Conservation (phyloP, 2,888 invertebrate genomes). For the Margaritifera margaritifera region DNA sequence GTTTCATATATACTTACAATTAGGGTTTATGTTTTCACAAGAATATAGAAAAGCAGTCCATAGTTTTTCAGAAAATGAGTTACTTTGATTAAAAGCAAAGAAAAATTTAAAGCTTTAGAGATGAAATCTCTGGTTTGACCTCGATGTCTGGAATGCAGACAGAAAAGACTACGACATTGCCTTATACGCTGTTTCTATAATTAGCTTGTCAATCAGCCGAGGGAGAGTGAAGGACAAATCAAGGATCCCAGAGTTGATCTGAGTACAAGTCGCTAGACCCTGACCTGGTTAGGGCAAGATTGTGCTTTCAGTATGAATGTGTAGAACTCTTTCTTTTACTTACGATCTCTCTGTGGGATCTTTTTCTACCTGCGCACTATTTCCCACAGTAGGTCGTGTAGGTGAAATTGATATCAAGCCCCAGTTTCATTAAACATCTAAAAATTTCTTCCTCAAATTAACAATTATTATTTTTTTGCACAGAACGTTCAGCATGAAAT, state of each 20-base stretch:
- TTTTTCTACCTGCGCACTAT: too few relatives aligned
- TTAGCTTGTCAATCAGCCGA: slow-evolving; percentile 52
- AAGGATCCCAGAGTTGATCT: slow-evolving; percentile 1
- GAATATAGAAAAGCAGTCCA: neutral
- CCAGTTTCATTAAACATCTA: neutral
- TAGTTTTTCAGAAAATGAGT: neutral
- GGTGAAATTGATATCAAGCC: too few relatives aligned
- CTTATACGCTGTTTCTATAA: slow-evolving; percentile 60
- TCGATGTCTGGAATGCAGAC: slow-evolving; percentile 68
- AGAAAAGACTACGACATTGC: slow-evolving; percentile 57
- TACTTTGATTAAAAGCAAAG: slow-evolving; percentile 22
- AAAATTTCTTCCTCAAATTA: neutral
- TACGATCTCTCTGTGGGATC: too few relatives aligned
- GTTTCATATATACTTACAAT: neutral
- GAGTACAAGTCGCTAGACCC: neutral
- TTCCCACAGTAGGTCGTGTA: too few relatives aligned
- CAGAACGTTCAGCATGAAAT: neutral
- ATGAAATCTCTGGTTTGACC: neutral
- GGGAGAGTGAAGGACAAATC: slow-evolving; percentile 12
- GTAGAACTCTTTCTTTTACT: neutral
- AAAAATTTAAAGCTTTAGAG: slow-evolving; percentile 9
- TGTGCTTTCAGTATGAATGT: neutral
- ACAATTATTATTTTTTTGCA: neutral
- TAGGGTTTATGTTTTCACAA: neutral
- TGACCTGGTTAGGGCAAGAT: neutral